Percentiles rank a stretch among this genome's conserved stretches.
Evolutionary conservation across 1,140 invertebrate species (phyloP).

Genomic region (Chelonus insularis): DNA sequence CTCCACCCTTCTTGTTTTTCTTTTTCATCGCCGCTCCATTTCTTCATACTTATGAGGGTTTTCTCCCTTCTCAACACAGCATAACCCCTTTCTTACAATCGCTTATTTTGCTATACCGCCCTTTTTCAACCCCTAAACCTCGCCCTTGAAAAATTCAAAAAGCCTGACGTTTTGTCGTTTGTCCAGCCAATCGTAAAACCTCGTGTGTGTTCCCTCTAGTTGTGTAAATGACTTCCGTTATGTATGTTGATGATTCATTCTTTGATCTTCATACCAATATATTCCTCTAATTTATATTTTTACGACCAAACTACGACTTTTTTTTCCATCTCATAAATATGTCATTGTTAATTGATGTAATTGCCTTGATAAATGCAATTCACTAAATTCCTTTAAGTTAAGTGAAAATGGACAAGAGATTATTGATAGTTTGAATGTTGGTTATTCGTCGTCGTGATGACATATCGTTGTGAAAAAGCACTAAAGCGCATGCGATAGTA

Average conservation of each 20-base stretch:
- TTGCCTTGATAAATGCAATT: no score
- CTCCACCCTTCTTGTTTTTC: not conserved
- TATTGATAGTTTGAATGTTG: no score
- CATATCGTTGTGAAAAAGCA: constrained; percentile 20
- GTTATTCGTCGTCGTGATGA: not conserved
- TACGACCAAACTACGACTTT: no score
- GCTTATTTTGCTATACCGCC: constrained; percentile 25
- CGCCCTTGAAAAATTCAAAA: constrained; percentile 44
- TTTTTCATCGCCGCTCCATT: constrained; percentile 17
- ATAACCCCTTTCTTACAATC: constrained; percentile 28
- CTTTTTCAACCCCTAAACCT: constrained; percentile 22
- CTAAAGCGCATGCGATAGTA: constrained; percentile 31
- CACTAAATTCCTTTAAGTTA: no score
- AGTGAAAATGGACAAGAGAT: no score
- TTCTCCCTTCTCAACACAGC: constrained; percentile 17
- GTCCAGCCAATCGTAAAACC: constrained; percentile 39
- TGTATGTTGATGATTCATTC: constrained; percentile 20
- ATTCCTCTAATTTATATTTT: constrained; percentile 2
- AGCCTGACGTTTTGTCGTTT: constrained; percentile 26
- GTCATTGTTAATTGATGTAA: no score
- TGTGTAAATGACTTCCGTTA: constrained; percentile 23
- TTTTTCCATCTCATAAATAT: no score
- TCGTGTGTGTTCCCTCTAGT: constrained; percentile 3
- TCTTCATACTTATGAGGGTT: not conserved
- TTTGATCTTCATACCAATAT: not conserved